Base-by-base conservation (phyloP, 1,140 invertebrate genomes). In the Heliothis subflexa region DNA sequence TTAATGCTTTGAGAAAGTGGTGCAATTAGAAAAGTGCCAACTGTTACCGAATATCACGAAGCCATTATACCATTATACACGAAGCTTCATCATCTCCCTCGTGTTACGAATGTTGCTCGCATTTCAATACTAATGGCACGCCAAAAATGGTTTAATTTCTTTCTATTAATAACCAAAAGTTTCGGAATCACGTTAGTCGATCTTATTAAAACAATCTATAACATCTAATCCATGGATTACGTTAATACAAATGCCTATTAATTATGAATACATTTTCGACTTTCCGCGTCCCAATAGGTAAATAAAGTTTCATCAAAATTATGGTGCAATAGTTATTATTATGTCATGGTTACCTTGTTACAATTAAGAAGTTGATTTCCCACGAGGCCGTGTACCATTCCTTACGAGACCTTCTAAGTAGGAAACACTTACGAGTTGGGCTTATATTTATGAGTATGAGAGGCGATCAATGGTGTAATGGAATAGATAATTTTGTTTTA, bases 341-440 rank as follows among this genome's bases (percentile, higher is more conserved):
- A 66, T 66, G 62, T 66, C 62, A 66, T 66, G 62, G 40, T 16
- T 66, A 66, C 62, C 62, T 66, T 66, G 62, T 18, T 66, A 66
- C 62, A 66, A 18, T 66, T 66, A 66, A 66, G 62, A 62, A 66
- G 62, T 66, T 40, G 62, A 12, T 66, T 66, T 66, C 40, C 62
- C 40, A 66, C 62, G 62, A 66, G 62, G 62, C 40, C 62, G 40
- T 66, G 40, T 47, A 66, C 62, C 62, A 64, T 64, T 64, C 61
- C 61, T 64, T 45, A 18, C 10, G 33, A 66, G 62, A 66, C 62
- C 62, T 66, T 66, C 62, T 66, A 47, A 18, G 62, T 47, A 66
- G 62, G 62, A 66, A 66, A 66, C 62, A 66, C 62, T 66, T 66
- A 66, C 33, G 33, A 40, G 33, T 40, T 40, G 9, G 33, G 33